phyloP scores from a whole-genome alignment of 2,113 vertebrate species.

The Festucalex cinctus region DNA sequence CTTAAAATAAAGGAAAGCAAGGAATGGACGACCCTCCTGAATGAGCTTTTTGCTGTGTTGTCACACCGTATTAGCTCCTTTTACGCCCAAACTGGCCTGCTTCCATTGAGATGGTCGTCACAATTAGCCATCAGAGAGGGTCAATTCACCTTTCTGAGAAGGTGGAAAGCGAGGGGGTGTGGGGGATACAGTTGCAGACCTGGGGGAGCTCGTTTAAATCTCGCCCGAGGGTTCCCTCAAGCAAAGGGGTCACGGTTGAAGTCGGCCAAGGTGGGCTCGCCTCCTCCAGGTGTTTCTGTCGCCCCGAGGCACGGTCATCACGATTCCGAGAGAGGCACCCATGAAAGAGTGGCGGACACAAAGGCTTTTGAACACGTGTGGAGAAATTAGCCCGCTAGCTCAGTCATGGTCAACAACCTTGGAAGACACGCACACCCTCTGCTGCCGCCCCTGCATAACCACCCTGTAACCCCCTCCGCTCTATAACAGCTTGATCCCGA shows the following conservation, averaged over 20 bases:
- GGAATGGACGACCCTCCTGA: constrained; percentile 15
- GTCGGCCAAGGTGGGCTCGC: constrained; percentile 71
- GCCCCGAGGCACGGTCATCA: constrained; percentile 78
- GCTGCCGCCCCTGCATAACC: not conserved
- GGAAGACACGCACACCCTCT: constrained; percentile 19
- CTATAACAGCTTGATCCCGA: constrained; percentile 38
- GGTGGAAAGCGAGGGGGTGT: constrained; percentile 19
- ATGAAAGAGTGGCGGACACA: constrained; percentile 60
- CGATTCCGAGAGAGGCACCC: constrained; percentile 68
- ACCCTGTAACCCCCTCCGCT: constrained; percentile 18
- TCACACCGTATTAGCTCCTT: constrained; percentile 51
- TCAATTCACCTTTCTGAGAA: constrained; percentile 46
- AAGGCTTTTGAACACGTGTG: constrained; percentile 74
- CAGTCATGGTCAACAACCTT: constrained; percentile 61
- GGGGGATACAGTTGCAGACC: constrained; percentile 56
- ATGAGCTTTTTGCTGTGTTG: constrained; percentile 14
- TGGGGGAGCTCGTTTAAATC: constrained; percentile 83
- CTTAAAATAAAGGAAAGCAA: constrained; percentile 8
- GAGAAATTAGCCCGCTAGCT: constrained; percentile 67
- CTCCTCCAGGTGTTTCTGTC: constrained; percentile 77
- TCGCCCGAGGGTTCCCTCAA: constrained; percentile 77
- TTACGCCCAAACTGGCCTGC: constrained; percentile 37
- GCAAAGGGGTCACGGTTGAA: constrained; percentile 77
- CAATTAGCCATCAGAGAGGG: constrained; percentile 47
- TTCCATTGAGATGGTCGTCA: constrained; percentile 37